Percentiles rank a stretch among this genome's conserved stretches.
phyloP scores from a whole-genome alignment of 2,888 invertebrate species.

The Lasioglossum oenotherae region DNA sequence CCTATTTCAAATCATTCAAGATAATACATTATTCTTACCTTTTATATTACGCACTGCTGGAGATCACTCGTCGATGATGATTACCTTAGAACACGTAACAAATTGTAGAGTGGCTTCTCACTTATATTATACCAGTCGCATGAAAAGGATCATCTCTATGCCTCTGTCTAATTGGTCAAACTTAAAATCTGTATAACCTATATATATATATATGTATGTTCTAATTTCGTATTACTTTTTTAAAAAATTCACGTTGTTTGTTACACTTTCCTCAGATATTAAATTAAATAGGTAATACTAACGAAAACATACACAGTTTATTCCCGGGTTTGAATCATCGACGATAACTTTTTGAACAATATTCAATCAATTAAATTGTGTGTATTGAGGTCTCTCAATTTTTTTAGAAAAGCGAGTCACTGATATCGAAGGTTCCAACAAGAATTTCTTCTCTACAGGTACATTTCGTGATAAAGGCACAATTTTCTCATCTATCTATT shows the following conservation, averaged over 20 bases:
- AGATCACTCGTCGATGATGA: constrained; percentile 27
- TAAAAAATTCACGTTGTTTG: background rate
- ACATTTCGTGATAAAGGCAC: background rate
- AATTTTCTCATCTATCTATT: constrained; percentile 17
- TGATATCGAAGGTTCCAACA: background rate
- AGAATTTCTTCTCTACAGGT: background rate
- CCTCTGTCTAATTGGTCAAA: background rate
- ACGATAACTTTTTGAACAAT: background rate
- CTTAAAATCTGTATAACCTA: background rate
- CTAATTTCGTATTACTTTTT: background rate
- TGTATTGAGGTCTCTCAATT: background rate
- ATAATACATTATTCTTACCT: constrained; percentile 43
- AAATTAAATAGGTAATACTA: background rate
- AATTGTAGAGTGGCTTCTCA: constrained; percentile 3
- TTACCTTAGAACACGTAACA: constrained; percentile 23
- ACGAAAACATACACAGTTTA: background rate
- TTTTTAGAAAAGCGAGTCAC: background rate
- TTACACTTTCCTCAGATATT: background rate
- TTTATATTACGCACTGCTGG: constrained; percentile 12
- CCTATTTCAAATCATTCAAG: constrained; percentile 17
- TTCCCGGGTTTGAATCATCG: background rate
- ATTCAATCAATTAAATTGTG: background rate
- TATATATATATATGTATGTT: background rate
- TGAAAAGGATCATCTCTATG: background rate
- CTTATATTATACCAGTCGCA: background rate